A percentile compares a stretch with the other conserved stretches of the same genome.
Conservation (phyloP, 2,113 vertebrate species). For the Carassius carassius region DNA sequence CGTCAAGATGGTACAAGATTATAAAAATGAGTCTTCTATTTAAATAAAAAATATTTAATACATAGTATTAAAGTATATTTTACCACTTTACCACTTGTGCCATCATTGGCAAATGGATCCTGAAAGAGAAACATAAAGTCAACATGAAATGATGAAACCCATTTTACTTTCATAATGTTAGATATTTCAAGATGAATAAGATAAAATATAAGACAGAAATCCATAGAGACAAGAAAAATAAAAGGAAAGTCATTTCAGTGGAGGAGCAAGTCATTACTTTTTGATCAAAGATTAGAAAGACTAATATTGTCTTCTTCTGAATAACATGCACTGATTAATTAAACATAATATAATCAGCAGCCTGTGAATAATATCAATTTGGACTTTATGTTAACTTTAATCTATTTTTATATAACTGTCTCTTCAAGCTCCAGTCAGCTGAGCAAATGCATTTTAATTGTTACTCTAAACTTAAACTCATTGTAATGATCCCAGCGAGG, state of each 20-base stretch:
- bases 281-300: background rate
- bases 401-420: background rate
- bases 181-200: background rate
- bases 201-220: background rate
- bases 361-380: background rate
- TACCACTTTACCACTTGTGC: constrained; percentile 73
- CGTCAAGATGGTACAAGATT: background rate
- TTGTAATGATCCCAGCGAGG: background rate
- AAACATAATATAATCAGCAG: background rate
- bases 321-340: background rate
- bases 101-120: constrained; percentile 78
- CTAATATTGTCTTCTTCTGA: background rate
- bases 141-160: background rate
- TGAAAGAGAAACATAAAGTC: constrained; percentile 53
- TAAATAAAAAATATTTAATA: background rate
- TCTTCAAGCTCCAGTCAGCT: background rate
- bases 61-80: background rate
- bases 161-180: background rate
- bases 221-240: background rate
- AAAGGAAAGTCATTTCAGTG: background rate
- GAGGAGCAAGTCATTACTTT: background rate
- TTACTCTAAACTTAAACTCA: background rate
- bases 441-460: background rate
- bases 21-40: constrained; percentile 3
- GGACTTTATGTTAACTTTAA: background rate